A percentile compares a stretch with the other conserved stretches of the same genome.
Conservation (phyloP, 2,888 invertebrate species). For the Tenthredo mesomela region DNA sequence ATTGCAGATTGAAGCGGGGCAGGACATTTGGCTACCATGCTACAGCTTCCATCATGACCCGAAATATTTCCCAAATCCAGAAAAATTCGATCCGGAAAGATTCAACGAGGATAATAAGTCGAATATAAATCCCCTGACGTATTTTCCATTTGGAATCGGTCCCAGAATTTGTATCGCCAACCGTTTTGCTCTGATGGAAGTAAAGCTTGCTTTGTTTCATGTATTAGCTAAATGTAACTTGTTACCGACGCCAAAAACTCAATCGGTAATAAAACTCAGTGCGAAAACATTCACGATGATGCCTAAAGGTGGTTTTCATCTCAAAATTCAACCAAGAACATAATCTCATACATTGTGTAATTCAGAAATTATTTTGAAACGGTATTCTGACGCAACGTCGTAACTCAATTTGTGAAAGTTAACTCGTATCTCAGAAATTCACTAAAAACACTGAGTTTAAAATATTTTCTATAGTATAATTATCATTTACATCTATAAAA, state of each 20-base stretch:
- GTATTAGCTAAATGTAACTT: constrained; percentile 62
- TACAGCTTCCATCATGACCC: constrained; percentile 73
- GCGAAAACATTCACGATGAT: constrained; percentile 65
- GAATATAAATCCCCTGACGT: constrained; percentile 62
- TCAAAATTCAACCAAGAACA: constrained; percentile 68
- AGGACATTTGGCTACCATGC: constrained; percentile 70
- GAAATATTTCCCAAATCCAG: constrained; percentile 72
- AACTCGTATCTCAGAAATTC: too few relatives aligned
- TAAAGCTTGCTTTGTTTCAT: constrained; percentile 65
- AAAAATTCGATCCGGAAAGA: constrained; percentile 76
- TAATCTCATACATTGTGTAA: too few relatives aligned
- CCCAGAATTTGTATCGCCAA: constrained; percentile 42
- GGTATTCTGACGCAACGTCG: too few relatives aligned
- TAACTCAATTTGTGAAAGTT: too few relatives aligned
- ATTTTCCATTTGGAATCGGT: constrained; percentile 70
- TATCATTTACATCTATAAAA: too few relatives aligned
- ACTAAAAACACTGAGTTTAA: too few relatives aligned
- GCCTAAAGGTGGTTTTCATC: constrained; percentile 73
- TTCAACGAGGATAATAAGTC: constrained; percentile 71
- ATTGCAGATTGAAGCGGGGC: constrained; percentile 67
- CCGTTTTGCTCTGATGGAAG: constrained; percentile 60
- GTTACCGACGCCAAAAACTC: constrained; percentile 72
- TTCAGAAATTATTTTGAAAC: too few relatives aligned
- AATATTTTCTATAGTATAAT: too few relatives aligned
- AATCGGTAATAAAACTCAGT: constrained; percentile 72